Conservation (phyloP, 2,888 invertebrate genomes). For the Acanthosepion lycidas region DNA sequence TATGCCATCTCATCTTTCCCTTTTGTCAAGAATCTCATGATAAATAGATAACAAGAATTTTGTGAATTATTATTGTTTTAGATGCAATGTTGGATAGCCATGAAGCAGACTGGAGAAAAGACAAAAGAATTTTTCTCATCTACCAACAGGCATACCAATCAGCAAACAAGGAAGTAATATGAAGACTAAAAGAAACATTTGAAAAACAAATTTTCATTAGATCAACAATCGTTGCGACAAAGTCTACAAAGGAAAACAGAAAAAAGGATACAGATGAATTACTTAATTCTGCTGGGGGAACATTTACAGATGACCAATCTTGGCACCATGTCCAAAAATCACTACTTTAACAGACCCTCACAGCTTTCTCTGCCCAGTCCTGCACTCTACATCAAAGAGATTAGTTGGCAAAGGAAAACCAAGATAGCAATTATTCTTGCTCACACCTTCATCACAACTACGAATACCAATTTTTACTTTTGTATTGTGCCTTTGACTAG, state of each 20-base stretch:
- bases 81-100: neutral
- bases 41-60: too few species aligned
- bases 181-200: neutral
- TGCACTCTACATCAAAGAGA: slow-evolving; percentile 7
- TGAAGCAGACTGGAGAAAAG: neutral
- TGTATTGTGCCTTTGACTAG: neutral
- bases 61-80: neutral
- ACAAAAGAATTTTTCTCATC: neutral
- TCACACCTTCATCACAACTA: neutral
- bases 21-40: neutral
- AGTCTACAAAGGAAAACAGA: neutral
- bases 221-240: neutral
- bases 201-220: neutral
- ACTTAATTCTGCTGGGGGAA: neutral
- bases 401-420: slow-evolving; percentile 2
- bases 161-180: neutral
- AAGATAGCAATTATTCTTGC: neutral
- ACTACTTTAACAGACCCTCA: neutral
- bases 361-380: neutral
- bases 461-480: neutral
- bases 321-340: slow-evolving; percentile 8
- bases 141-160: neutral
- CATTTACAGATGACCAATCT: neutral
- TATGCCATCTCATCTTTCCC: neutral
- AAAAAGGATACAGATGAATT: neutral